Evolutionary conservation across 2,113 vertebrate species (phyloP).

Genomic region (Sylvia atricapilla): DNA sequence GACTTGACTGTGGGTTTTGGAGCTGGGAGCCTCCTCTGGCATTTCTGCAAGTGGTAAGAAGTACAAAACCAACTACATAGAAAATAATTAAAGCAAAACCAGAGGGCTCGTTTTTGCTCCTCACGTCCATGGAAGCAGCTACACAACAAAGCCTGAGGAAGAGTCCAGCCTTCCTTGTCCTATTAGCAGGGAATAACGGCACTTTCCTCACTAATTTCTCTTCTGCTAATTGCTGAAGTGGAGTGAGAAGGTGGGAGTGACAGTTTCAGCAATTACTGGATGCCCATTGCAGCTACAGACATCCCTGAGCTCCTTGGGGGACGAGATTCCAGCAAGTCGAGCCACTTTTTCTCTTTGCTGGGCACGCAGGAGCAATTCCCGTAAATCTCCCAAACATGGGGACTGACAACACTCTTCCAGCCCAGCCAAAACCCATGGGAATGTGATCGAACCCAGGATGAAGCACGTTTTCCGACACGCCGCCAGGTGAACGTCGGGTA

Average conservation of each 20-base stretch:
- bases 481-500: background rate
- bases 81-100: background rate
- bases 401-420: background rate
- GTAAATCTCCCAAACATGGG: background rate
- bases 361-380: background rate
- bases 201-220: conserved; percentile 33
- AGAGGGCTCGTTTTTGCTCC: background rate
- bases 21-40: background rate
- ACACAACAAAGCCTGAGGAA: background rate
- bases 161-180: background rate
- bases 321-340: background rate
- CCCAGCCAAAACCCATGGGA: background rate
- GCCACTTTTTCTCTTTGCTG: background rate
- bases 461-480: conserved; percentile 11
- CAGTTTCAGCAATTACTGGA: background rate
- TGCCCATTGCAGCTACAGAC: background rate
- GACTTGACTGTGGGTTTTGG: background rate
- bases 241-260: background rate
- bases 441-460: background rate
- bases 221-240: conserved; percentile 26
- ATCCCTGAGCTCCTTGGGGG: background rate
- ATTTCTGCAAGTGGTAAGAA: background rate
- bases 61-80: background rate
- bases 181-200: conserved; percentile 5
- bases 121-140: background rate